These are phyloP conservation scores for Diplolepis rosae DNA, from an alignment of 2,888 invertebrate species.

Conservation along the genomic window DNA sequence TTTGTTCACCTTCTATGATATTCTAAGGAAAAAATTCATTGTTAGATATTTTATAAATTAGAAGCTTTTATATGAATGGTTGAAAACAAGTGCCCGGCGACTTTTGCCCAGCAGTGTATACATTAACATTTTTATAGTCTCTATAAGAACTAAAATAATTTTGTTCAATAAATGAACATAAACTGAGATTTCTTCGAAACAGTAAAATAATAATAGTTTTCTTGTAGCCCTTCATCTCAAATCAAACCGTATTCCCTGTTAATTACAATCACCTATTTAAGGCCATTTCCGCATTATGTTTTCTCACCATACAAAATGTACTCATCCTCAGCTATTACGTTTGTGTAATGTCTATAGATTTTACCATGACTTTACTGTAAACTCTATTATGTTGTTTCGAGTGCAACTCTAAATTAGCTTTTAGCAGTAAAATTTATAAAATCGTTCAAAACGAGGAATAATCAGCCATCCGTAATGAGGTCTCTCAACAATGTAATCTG, in stretches of 20 bases:
- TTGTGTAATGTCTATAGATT: not conserved
- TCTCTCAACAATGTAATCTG: no score
- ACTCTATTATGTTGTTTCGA: not conserved
- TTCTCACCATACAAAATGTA: constrained; percentile 20
- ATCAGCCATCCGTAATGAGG: no score
- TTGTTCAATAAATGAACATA: not conserved
- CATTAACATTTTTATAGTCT: not conserved
- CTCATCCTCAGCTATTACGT: constrained; percentile 23
- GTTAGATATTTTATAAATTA: no score
- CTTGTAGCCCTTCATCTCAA: not conserved
- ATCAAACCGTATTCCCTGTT: not conserved
- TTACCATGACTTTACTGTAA: constrained; percentile 6
- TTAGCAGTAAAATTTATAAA: not conserved
- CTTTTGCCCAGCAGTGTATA: no score
- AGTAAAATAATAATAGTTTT: no score
- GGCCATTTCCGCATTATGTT: constrained; percentile 8
- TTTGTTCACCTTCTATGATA: no score
- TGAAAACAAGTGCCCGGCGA: no score
- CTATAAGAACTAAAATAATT: not conserved
- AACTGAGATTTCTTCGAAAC: not conserved
- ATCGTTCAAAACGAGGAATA: no score
- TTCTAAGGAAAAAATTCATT: no score
- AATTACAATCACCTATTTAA: constrained; percentile 1
- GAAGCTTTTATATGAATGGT: no score
- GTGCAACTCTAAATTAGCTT: not conserved